Evolutionary conservation across 2,797 vertebrate genomes (phyloP).

Genomic region (Danio aesculapii): DNA sequence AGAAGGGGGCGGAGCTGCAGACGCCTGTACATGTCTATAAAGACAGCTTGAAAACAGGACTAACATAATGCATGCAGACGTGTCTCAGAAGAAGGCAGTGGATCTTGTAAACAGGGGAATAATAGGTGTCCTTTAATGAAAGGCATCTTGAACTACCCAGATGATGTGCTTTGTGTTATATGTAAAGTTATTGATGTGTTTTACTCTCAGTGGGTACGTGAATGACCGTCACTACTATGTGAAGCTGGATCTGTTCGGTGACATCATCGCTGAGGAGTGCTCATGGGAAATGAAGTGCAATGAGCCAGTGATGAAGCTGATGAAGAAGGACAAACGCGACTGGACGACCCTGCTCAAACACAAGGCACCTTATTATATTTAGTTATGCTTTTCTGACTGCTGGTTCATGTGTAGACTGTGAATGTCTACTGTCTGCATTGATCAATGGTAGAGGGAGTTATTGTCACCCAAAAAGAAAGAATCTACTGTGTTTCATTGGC

Average conservation of each 20-base stretch:
- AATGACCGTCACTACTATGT: constrained; percentile 66
- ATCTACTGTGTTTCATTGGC: too few species aligned
- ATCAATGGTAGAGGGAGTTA: too few species aligned
- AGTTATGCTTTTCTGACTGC: too few species aligned
- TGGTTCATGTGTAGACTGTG: too few species aligned
- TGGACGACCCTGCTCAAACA: constrained; percentile 73
- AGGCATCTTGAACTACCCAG: not conserved
- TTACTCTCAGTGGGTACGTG: constrained; percentile 64
- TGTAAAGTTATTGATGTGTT: not conserved
- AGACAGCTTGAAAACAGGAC: too few species aligned
- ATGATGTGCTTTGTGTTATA: not conserved
- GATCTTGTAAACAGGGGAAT: too few species aligned
- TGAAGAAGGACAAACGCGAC: constrained; percentile 66
- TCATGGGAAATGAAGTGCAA: constrained; percentile 73
- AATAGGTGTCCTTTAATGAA: too few species aligned
- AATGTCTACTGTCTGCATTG: too few species aligned
- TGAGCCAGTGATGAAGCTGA: constrained; percentile 75
- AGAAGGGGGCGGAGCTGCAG: too few species aligned
- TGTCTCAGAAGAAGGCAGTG: not conserved
- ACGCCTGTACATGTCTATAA: too few species aligned
- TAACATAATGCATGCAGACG: too few species aligned
- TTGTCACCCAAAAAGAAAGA: not conserved
- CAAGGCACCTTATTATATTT: constrained; percentile 74
- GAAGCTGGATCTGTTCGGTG: constrained; percentile 66
- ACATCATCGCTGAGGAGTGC: constrained; percentile 65